Base-by-base conservation (phyloP, 1,140 invertebrate species). In the Zaprionus inermis region DNA sequence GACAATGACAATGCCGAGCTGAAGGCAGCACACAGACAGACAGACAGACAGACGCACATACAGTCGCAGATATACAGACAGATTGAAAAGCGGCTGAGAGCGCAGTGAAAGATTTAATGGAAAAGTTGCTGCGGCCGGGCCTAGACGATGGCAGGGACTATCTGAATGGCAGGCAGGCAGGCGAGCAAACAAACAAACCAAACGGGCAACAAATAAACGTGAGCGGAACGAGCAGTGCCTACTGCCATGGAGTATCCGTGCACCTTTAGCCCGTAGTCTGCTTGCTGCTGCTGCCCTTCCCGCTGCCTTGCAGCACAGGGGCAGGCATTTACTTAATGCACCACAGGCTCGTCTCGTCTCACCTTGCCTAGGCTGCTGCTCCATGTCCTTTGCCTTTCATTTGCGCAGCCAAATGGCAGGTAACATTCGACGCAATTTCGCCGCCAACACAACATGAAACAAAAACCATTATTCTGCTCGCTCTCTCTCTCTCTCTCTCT, bases 341-440 rank as follows among this genome's bases (percentile, higher is more conserved):
- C 64, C 64, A 44, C 41, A 58, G 55, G 59, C 56, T 60, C 44
- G 44, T 20, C 34, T 66, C 44, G 44, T 5, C 44, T 34, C 30
- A 5, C 51, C 64, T 36, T 52, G 59, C 9, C 52, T 63, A 6
- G 38, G 7, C 38, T 6, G n/a, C 38, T 9, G 5, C n/a, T 20
- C 18, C 11, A 18, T 5, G 16, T 36, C n/a, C n/a, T 61, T 24
- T 36, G 18, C 32, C 52, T 69, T 11, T 59, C 68, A 54, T 52
- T 54, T 65, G 49, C 41, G 68, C 82, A 76, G 83, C 83, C 82
- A 85, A 86, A 86, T 86, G 82, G 82, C 79, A 88, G 82, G 83
- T 86, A 88, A 82, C 82, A 86, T 88, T 86, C 82, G 82, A 88
- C 83, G 82, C 83, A 86, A 86, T 88, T 86, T 88, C 79, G 73